A percentile compares a stretch with the other conserved stretches of the same genome.
Evolutionary conservation across 2,888 invertebrate genomes (phyloP).

Genomic region (Polydrusus tereticollis): DNA sequence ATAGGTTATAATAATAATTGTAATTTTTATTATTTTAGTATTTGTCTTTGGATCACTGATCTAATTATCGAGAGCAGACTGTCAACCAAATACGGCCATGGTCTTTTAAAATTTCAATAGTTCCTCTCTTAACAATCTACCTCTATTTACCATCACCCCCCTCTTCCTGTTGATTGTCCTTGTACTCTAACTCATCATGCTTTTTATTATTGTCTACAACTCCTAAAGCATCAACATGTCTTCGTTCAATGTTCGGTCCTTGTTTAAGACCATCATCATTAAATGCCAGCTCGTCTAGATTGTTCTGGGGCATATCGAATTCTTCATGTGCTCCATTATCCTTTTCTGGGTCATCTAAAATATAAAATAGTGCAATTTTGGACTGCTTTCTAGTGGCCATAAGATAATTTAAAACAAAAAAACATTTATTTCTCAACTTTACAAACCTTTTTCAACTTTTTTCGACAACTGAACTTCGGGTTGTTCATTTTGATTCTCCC

Average conservation of each 20-base stretch:
- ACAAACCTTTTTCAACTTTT: constrained; percentile 68
- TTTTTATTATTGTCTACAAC: constrained; percentile 51
- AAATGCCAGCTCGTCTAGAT: constrained; percentile 54
- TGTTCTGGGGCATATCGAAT: constrained; percentile 58
- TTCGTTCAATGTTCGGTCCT: constrained; percentile 53
- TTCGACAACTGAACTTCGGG: constrained; percentile 64
- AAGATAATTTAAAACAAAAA: neutral
- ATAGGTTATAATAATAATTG: no score
- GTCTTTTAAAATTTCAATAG: neutral
- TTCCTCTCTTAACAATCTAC: constrained; percentile 6
- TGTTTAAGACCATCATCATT: constrained; percentile 53
- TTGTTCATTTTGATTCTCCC: constrained; percentile 54
- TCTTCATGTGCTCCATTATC: constrained; percentile 64
- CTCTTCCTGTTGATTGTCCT: constrained; percentile 56
- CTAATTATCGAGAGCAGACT: no score
- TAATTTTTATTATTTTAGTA: no score
- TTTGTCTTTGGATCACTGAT: no score
- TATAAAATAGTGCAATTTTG: neutral
- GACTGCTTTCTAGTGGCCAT: neutral
- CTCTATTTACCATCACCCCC: constrained; percentile 67
- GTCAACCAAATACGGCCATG: no score
- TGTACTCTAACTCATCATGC: constrained; percentile 58
- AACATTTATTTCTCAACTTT: no score
- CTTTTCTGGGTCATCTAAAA: constrained; percentile 56
- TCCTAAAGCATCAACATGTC: constrained; percentile 10